Evolutionary conservation across 2,888 invertebrate species (phyloP), one percentile per base, ranked within the genome.

Genomic region (Pristionchus mayeri): DNA sequence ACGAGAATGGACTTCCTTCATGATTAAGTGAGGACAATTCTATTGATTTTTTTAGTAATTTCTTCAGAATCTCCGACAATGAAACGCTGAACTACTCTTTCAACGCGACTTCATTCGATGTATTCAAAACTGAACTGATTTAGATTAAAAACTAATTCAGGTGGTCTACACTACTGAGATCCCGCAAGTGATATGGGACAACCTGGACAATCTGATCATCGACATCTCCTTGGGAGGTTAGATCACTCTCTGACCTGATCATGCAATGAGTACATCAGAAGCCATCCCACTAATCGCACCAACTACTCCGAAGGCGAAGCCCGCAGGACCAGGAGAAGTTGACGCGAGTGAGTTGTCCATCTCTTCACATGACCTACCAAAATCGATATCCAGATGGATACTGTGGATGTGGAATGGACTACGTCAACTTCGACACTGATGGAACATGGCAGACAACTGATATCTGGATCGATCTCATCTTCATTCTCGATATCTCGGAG

Each of bases 331-430:
- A 3, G 63, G 63, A 63, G 63, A 63, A 63, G 63, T 63, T 34
- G 34, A 63, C 18, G 30, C 63, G 18, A 30, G 63, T 63, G 11
- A 16, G 63, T 27, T 63, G 34, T 9, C 6, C 2, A 1, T 34
- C 30, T 2, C 2, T n/a, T 6, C 11, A 1, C 3, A 63, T 63
- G 4, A 18, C 34, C 2, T 11, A 34, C 2, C 16, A 4, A 63
- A 16, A 1, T 11, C 13, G 7, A 18, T 18, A 11, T 18, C 18
- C 63, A 63, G 63, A 63, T 34, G 63, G 63, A 16, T 63, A 63
- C 63, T 63, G 63, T 63, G 63, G 63, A 63, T 63, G 63, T 34
- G 63, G 30, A 34, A 63, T 63, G 63, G 63, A 63, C 34, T 16
- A 16, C 3, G 63, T 18, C 0, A 63, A 34, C 63, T 63, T 27